Evolutionary conservation across 1,140 invertebrate genomes (phyloP).

Genomic region (Drosophila aff.): DNA sequence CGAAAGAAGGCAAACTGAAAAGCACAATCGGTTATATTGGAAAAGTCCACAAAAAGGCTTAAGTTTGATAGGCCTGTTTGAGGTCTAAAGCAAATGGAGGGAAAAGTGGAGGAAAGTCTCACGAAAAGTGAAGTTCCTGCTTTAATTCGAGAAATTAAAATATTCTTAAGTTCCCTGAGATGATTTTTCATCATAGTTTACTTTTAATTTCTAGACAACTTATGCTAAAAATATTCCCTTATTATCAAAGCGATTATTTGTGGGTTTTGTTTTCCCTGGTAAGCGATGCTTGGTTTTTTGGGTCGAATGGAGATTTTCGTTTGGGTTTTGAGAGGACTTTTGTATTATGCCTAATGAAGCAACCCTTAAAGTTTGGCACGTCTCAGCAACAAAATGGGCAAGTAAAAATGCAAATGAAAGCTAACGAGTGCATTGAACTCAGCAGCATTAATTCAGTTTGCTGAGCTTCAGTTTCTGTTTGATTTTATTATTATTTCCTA

Average conservation of each 20-base stretch:
- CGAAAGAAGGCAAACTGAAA: conserved; percentile 1
- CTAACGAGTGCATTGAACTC: conserved; percentile 67
- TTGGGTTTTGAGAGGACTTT: conserved; percentile 29
- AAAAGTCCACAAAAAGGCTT: conserved; percentile 36
- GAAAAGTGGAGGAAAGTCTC: background rate
- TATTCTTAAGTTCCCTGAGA: too few relatives aligned
- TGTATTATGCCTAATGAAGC: conserved; percentile 67
- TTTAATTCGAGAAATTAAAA: background rate
- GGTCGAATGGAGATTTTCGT: conserved; percentile 29
- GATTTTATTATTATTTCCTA: conserved; percentile 25
- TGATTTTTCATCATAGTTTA: too few relatives aligned
- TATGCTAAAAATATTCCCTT: background rate
- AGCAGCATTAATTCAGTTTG: conserved; percentile 27
- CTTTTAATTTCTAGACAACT: too few relatives aligned
- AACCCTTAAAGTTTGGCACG: conserved; percentile 81
- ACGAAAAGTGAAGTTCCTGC: background rate
- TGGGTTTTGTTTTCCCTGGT: conserved; percentile 10
- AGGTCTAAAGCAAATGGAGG: background rate
- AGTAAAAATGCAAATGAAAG: conserved; percentile 53
- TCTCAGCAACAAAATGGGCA: conserved; percentile 30
- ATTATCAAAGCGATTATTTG: background rate
- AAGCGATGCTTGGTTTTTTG: conserved; percentile 16
- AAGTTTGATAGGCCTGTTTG: conserved; percentile 14
- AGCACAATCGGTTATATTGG: conserved; percentile 21
- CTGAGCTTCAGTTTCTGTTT: conserved; percentile 38